Conservation (phyloP, 2,888 invertebrate species). For the Dicyrtomina minuta region DNA sequence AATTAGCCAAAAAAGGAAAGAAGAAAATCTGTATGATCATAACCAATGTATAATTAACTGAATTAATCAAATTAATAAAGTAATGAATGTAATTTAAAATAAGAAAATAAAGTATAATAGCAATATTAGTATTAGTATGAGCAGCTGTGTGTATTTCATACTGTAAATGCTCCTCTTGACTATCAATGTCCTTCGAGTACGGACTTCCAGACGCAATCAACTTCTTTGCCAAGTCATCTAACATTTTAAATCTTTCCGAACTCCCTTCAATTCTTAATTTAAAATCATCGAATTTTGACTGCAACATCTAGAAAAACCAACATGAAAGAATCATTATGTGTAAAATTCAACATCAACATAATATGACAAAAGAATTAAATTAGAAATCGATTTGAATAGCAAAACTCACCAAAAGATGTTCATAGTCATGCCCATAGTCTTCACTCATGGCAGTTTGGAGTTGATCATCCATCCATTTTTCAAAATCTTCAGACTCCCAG, state of each 20-base stretch:
- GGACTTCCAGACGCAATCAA: constrained; percentile 81
- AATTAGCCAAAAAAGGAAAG: neutral
- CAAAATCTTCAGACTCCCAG: constrained; percentile 83
- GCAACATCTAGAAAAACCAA: constrained; percentile 70
- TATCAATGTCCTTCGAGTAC: constrained; percentile 80
- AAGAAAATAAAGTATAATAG: neutral
- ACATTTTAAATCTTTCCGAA: constrained; percentile 84
- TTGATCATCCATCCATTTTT: constrained; percentile 90
- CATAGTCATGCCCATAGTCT: constrained; percentile 92
- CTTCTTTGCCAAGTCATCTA: constrained; percentile 86
- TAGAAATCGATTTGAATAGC: neutral
- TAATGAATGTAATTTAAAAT: neutral
- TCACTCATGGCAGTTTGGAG: constrained; percentile 84
- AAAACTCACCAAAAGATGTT: constrained; percentile 71
- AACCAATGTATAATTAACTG: too few species aligned
- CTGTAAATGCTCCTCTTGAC: constrained; percentile 83
- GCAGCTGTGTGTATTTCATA: too few species aligned
- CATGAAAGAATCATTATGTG: constrained; percentile 3
- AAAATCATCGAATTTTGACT: constrained; percentile 89
- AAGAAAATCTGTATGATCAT: neutral
- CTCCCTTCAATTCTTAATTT: constrained; percentile 87
- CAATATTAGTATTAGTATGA: too few species aligned
- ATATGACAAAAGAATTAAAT: neutral
- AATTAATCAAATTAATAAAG: too few species aligned
- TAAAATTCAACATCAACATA: neutral